Conservation (phyloP, 2,113 vertebrate species). For the Malurus cyaneus region DNA sequence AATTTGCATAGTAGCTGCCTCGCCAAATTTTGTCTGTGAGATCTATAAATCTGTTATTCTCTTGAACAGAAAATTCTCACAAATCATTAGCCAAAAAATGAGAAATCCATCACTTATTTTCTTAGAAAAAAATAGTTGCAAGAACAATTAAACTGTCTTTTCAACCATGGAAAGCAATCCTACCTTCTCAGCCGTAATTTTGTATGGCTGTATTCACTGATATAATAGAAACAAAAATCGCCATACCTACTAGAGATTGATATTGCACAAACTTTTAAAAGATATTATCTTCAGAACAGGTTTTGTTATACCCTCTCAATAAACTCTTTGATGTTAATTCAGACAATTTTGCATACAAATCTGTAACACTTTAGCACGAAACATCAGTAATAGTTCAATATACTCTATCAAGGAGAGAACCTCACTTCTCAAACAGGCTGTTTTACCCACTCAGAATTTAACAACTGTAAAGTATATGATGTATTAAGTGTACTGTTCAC, state of each 20-base stretch:
- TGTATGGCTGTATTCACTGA: not conserved
- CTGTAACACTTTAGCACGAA: not conserved
- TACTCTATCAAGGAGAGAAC: not conserved
- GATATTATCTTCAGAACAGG: not conserved
- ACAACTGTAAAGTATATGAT: not conserved
- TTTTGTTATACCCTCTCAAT: not conserved
- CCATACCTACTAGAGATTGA: not conserved
- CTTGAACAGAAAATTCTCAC: not conserved
- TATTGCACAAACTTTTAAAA: not conserved
- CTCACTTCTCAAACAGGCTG: not conserved
- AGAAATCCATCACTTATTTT: not conserved
- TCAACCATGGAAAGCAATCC: not conserved
- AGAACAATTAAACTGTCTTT: not conserved
- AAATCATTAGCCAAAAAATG: constrained; percentile 9
- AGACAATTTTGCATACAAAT: not conserved
- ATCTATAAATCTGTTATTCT: not conserved
- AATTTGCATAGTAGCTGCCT: constrained; percentile 5
- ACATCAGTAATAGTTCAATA: not conserved
- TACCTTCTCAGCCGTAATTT: not conserved
- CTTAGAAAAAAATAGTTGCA: not conserved
- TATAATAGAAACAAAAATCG: not conserved
- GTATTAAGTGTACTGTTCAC: not conserved
- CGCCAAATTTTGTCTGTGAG: not conserved
- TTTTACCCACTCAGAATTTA: not conserved
- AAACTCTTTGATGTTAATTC: not conserved